phyloP scores from a whole-genome alignment of 2,113 vertebrate genomes.

The Rhabdomys dilectus region DNA sequence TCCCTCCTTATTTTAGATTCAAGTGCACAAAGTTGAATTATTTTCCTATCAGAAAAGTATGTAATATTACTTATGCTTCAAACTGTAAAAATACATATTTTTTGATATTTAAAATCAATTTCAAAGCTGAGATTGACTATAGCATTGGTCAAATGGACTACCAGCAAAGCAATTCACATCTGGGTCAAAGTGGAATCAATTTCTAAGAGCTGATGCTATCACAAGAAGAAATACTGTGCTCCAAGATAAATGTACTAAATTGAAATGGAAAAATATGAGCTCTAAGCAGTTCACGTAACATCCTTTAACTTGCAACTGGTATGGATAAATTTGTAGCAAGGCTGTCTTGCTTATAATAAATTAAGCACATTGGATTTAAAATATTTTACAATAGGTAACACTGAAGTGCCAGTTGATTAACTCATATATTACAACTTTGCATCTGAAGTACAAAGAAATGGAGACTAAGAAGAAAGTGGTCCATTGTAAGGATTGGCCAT shows the following conservation, averaged over 20 bases:
- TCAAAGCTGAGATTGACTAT: slow-evolving; percentile 58
- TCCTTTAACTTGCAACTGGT: slow-evolving; percentile 9
- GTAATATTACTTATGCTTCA: slow-evolving; percentile 58
- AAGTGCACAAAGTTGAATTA: not conserved
- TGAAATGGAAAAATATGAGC: slow-evolving; percentile 62
- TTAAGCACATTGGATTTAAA: slow-evolving; percentile 55
- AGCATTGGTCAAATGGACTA: slow-evolving; percentile 64
- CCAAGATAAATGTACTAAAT: slow-evolving; percentile 32
- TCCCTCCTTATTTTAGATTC: not conserved
- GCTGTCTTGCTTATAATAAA: slow-evolving; percentile 28
- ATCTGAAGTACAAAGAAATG: not conserved
- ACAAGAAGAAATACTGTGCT: slow-evolving; percentile 42
- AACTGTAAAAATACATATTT: slow-evolving; percentile 67
- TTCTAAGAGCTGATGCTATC: slow-evolving; percentile 60
- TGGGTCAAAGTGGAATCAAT: slow-evolving; percentile 54
- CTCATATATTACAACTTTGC: not conserved
- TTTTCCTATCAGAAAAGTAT: slow-evolving; percentile 48
- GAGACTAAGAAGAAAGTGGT: not conserved
- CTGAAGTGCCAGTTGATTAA: not conserved
- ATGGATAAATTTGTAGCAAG: slow-evolving; percentile 15
- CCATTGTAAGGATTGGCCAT: not conserved
- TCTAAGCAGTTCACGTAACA: not conserved
- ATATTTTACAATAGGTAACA: slow-evolving; percentile 49
- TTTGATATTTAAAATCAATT: slow-evolving; percentile 70
- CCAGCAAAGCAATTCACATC: slow-evolving; percentile 60